Conservation (phyloP, 2,888 invertebrate genomes). For the Drosophila barbarae region DNA sequence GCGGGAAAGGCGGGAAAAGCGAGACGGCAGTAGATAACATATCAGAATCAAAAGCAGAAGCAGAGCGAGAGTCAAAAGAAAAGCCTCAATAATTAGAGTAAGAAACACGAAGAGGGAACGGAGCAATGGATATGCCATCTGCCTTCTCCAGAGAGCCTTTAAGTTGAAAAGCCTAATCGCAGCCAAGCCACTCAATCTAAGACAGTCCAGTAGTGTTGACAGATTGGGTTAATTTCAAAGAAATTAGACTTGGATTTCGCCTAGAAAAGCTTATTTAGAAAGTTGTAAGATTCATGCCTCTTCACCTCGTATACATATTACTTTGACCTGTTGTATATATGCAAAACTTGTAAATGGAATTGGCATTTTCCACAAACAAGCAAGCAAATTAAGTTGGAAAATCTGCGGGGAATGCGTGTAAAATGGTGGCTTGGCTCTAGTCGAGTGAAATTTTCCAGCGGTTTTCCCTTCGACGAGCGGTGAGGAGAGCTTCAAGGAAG, state of each 20-base stretch:
- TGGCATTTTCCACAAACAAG: conserved; percentile 7
- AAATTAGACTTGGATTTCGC: no score
- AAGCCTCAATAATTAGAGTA: conserved; percentile 27
- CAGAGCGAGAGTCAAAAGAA: conserved; percentile 17
- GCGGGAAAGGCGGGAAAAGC: background rate
- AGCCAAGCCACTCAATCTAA: no score
- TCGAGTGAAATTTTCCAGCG: conserved; percentile 14
- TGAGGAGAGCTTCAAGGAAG: background rate
- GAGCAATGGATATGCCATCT: conserved; percentile 23
- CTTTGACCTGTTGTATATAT: background rate
- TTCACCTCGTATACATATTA: no score
- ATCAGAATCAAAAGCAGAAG: conserved; percentile 1
- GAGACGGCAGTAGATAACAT: conserved; percentile 16
- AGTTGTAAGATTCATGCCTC: no score
- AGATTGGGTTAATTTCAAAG: no score
- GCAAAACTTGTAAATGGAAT: conserved; percentile 6
- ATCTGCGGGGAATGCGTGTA: background rate
- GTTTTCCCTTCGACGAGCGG: background rate
- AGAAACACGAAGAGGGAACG: background rate
- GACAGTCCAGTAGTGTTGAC: no score
- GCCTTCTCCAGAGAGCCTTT: no score
- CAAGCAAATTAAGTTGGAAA: background rate
- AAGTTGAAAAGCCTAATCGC: no score
- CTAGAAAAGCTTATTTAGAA: no score
- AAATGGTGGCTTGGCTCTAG: background rate